Conservation (phyloP, 2,797 vertebrate species). For the Merluccius polli region DNA sequence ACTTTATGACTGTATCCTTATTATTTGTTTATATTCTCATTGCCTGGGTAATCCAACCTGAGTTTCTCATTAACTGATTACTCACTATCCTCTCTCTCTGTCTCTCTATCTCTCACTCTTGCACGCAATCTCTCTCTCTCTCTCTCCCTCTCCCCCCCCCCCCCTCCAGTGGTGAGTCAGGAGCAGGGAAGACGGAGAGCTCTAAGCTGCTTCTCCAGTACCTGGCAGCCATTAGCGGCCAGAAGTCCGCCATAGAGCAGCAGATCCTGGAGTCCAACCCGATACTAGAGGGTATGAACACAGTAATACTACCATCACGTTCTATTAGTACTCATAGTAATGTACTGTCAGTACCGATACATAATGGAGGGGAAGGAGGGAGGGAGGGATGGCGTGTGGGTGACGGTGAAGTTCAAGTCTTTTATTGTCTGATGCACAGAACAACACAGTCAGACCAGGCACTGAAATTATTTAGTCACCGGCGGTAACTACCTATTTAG, state of each 20-base stretch:
- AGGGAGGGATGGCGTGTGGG: no score
- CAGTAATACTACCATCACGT: neutral
- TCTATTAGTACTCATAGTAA: no score
- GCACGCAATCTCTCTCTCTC: neutral
- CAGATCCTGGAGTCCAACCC: slow-evolving; percentile 95
- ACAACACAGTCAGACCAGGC: no score
- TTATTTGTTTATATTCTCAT: neutral
- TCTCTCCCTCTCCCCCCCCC: neutral
- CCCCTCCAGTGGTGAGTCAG: slow-evolving; percentile 88
- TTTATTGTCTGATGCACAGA: no score
- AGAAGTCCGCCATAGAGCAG: slow-evolving; percentile 86
- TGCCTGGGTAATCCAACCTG: neutral
- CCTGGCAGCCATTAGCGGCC: slow-evolving; percentile 85
- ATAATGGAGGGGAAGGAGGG: no score
- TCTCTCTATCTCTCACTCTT: neutral
- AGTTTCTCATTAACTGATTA: neutral
- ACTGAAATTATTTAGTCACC: no score
- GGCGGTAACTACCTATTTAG: no score
- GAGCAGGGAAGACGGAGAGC: slow-evolving; percentile 95
- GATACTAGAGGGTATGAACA: slow-evolving; percentile 84
- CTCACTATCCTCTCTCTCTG: neutral
- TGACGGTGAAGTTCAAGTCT: no score
- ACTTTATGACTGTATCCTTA: neutral
- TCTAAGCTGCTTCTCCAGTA: slow-evolving; percentile 93
- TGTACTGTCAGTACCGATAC: no score